Base-by-base conservation (phyloP, 2,888 invertebrate genomes). In the Helobdella robusta region DNA sequence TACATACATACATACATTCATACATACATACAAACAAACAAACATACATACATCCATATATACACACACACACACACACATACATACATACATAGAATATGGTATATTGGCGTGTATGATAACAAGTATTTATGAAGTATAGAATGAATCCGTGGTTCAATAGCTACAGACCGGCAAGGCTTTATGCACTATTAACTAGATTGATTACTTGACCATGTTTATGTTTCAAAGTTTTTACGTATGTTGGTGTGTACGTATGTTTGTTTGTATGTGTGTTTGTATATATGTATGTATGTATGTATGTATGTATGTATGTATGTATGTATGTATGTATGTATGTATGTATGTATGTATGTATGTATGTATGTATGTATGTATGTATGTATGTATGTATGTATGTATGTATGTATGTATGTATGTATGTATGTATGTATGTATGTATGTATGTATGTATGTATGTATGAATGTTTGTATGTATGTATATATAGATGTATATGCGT, bases 371-470 rank as follows among this genome's bases (percentile, higher is more conserved):
- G n/a, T 40, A 40, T 40, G 44, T 40, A 40, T 40, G 44, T 40
- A 40, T 40, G 44, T 40, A 40, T 40, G 44, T 40, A 40, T 40
- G 44, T 40, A 40, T 40, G 44, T 40, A 40, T 40, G 44, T 40
- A 40, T 40, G 44, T 40, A 40, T 40, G 44, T 40, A 40, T 40
- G 44, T 40, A 40, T 40, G 44, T 40, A 40, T 40, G 44, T 40
- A 40, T 40, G 44, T 40, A 40, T 40, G 44, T 40, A 40, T 40
- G 44, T 40, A 40, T 40, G 44, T 40, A 40, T 40, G 44, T 40
- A 40, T 40, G 44, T 40, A 40, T 40, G 44, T 40, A 40, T 40
- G 44, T 40, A 40, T 40, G 44, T 40, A 40, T 40, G 44, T 40
- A 40, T 40, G 44, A 15, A 40, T 40, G 44, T 40, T 15, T 40